phyloP scores from a whole-genome alignment of 2,797 vertebrate genomes.

The Erpetoichthys calabaricus region DNA sequence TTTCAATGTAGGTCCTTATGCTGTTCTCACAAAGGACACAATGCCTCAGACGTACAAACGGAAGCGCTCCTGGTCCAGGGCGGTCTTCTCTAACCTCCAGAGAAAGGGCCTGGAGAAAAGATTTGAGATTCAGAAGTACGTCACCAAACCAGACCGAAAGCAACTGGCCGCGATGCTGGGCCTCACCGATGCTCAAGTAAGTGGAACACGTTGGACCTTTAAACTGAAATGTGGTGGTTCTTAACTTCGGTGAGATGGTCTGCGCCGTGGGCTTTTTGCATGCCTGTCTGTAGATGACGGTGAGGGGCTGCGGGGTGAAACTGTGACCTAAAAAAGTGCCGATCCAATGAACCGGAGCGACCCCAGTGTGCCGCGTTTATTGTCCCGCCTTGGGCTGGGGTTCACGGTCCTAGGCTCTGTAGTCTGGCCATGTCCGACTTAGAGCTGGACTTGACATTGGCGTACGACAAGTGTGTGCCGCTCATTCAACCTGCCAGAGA shows the following conservation, averaged over 20 bases:
- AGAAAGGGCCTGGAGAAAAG: slow-evolving; percentile 94
- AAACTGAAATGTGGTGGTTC: not conserved
- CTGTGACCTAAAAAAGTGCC: too few relatives aligned
- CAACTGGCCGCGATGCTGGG: slow-evolving; percentile 95
- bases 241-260: too few relatives aligned
- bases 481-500: too few relatives aligned
- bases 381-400: too few relatives aligned
- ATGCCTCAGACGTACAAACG: slow-evolving; percentile 96
- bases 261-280: not conserved
- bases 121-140: slow-evolving; percentile 96
- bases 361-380: too few relatives aligned
- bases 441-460: too few relatives aligned
- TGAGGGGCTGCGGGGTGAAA: too few relatives aligned
- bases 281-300: not conserved
- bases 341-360: too few relatives aligned
- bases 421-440: too few relatives aligned
- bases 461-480: too few relatives aligned
- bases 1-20: slow-evolving; percentile 69
- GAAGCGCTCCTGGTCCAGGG: slow-evolving; percentile 92
- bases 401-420: too few relatives aligned
- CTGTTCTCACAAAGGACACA: slow-evolving; percentile 92
- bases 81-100: slow-evolving; percentile 94
- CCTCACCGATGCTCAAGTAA: slow-evolving; percentile 90
- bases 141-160: slow-evolving; percentile 94
- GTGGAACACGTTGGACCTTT: slow-evolving; percentile 7